Evolutionary conservation across 1,140 invertebrate genomes (phyloP).

Genomic region (Sycophaga agraensis): DNA sequence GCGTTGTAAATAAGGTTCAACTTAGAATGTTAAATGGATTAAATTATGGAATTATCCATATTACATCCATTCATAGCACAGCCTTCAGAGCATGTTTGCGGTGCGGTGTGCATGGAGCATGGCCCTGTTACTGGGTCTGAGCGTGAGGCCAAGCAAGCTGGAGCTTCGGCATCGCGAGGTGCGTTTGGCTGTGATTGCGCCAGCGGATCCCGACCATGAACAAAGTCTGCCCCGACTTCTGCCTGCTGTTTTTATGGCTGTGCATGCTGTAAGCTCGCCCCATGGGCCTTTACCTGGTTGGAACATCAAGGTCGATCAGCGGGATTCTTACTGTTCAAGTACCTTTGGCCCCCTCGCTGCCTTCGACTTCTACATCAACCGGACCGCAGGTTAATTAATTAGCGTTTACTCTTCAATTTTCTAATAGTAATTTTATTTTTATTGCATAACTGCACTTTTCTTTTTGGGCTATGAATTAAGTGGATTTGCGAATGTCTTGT

Average conservation of each 20-base stretch:
- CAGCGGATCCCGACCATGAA: slow-evolving; percentile 63
- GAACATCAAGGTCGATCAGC: slow-evolving; percentile 67
- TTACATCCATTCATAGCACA: too few species aligned
- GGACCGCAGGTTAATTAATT: slow-evolving; percentile 69
- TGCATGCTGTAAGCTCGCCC: slow-evolving; percentile 63
- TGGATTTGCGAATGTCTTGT: too few species aligned
- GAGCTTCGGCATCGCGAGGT: slow-evolving; percentile 50
- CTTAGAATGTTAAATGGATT: too few species aligned
- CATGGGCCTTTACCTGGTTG: slow-evolving; percentile 66
- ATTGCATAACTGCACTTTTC: too few species aligned
- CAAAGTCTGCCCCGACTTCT: slow-evolving; percentile 71
- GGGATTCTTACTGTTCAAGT: slow-evolving; percentile 79
- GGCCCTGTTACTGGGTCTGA: not conserved
- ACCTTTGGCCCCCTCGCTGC: slow-evolving; percentile 75
- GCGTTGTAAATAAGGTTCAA: too few species aligned
- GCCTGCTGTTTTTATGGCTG: slow-evolving; percentile 73
- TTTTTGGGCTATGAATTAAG: too few species aligned
- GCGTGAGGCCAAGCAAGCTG: not conserved
- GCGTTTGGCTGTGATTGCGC: slow-evolving; percentile 69
- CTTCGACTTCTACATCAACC: slow-evolving; percentile 74
- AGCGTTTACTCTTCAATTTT: too few species aligned
- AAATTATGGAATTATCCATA: too few species aligned
- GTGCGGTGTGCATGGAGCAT: slow-evolving; percentile 44
- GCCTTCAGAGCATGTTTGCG: too few species aligned
- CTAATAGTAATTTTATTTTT: too few species aligned